These are phyloP conservation scores for Rhagoletis zephyria DNA, from an alignment of 1,140 invertebrate species.

Conservation along the genomic window DNA sequence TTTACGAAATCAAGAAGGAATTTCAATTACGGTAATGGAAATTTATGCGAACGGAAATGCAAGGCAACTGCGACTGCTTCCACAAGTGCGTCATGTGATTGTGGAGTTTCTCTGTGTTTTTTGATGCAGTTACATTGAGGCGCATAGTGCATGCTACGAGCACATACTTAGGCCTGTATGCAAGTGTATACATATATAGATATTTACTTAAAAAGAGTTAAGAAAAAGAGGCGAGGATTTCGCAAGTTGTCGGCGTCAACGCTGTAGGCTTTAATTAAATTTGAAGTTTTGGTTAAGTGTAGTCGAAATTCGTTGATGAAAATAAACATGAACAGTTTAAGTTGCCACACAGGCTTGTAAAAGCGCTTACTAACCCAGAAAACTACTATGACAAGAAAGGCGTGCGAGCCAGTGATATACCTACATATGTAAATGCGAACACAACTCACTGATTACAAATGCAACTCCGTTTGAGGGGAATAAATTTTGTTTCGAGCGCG, in stretches of 20 bases:
- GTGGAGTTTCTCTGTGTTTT: not conserved
- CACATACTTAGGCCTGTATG: too few species aligned
- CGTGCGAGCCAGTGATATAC: not conserved
- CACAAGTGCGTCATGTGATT: not conserved
- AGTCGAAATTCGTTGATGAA: constrained; percentile 22
- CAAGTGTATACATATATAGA: not conserved
- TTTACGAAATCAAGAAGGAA: constrained; percentile 33
- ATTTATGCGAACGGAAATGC: constrained; percentile 45
- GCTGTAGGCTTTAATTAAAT: constrained; percentile 26
- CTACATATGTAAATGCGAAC: too few species aligned
- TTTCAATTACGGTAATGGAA: constrained; percentile 51
- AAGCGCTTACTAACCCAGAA: not conserved
- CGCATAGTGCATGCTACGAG: not conserved
- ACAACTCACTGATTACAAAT: not conserved
- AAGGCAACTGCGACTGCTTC: constrained; percentile 29
- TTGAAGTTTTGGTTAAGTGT: constrained; percentile 34
- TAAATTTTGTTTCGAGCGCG: not conserved
- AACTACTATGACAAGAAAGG: not conserved
- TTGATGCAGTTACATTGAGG: not conserved
- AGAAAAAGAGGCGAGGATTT: not conserved
- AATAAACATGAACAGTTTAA: constrained; percentile 17
- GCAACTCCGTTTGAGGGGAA: not conserved
- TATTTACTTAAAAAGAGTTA: not conserved
- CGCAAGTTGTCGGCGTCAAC: not conserved
- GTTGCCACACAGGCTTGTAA: constrained; percentile 6